phyloP scores from a whole-genome alignment of 2,113 vertebrate species.

The Arothron firmamentum region DNA sequence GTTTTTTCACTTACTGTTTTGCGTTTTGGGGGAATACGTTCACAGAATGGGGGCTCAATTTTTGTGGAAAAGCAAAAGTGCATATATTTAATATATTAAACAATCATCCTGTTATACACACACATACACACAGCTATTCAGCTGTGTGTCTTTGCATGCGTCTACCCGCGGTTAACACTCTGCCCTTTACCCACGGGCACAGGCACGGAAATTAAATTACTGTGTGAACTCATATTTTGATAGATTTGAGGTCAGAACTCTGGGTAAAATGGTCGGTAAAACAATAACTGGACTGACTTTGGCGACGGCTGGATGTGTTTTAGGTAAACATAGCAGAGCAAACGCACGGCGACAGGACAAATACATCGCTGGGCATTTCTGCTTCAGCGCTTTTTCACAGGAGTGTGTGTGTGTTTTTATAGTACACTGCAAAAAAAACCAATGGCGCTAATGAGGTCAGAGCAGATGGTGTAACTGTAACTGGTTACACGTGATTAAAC shows the following conservation, averaged over 20 bases:
- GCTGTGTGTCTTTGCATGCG: background rate
- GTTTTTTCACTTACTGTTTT: background rate
- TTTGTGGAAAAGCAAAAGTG: too few relatives aligned
- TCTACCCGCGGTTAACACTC: slow-evolving; percentile 5
- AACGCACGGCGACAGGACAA: too few relatives aligned
- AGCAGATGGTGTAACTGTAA: slow-evolving; percentile 51
- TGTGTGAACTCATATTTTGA: slow-evolving; percentile 3
- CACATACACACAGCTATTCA: too few relatives aligned
- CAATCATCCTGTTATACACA: too few relatives aligned
- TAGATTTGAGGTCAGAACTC: too few relatives aligned
- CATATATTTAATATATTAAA: too few relatives aligned
- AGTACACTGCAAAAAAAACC: slow-evolving; percentile 24
- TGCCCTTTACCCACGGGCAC: slow-evolving; percentile 4
- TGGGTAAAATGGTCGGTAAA: too few relatives aligned
- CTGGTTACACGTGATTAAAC: slow-evolving; percentile 49
- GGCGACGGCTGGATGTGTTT: background rate
- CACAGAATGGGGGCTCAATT: background rate
- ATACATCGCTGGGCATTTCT: too few relatives aligned
- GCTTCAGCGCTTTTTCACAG: background rate
- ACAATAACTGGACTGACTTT: too few relatives aligned
- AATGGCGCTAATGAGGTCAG: slow-evolving; percentile 44
- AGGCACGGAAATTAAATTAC: background rate
- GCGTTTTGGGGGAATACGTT: background rate
- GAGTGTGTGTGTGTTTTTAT: background rate
- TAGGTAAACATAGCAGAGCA: background rate